Conservation (phyloP, 1,140 invertebrate genomes). For the Phthorimaea operculella region DNA sequence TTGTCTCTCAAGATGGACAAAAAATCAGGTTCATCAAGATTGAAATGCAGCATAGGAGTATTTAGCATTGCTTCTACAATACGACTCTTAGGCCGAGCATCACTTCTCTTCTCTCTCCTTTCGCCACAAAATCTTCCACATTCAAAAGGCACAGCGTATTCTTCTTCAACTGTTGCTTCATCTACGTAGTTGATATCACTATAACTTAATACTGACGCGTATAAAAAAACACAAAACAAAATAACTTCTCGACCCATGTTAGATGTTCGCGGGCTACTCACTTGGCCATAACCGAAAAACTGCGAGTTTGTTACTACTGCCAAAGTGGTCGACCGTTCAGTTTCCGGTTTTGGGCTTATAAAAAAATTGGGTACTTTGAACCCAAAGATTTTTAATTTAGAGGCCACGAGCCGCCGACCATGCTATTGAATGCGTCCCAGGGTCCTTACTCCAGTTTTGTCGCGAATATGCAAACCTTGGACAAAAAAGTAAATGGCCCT, state of each 20-base stretch:
- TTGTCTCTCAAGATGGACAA: conserved; percentile 38
- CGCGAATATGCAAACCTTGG: too few species aligned
- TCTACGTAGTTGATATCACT: conserved; percentile 12
- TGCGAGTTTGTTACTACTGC: background rate
- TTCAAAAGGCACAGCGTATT: conserved; percentile 25
- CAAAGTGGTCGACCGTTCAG: background rate
- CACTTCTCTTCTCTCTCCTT: conserved; percentile 19
- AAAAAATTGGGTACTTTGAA: conserved; percentile 1
- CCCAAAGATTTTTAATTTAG: background rate
- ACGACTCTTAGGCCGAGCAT: conserved; percentile 24
- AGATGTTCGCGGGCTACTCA: background rate
- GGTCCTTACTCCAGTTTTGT: too few species aligned
- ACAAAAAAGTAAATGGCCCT: too few species aligned
- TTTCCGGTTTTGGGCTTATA: background rate
- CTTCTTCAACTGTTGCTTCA: conserved; percentile 15
- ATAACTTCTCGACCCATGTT: background rate
- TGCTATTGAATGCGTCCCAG: too few species aligned
- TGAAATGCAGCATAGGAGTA: conserved; percentile 26
- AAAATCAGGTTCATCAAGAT: conserved; percentile 25
- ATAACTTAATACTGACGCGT: conserved; percentile 6
- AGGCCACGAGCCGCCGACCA: too few species aligned
- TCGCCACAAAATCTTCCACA: conserved; percentile 23
- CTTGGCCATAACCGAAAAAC: background rate
- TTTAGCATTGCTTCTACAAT: conserved; percentile 41
- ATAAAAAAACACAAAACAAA: background rate